Evolutionary conservation across 2,113 vertebrate species (phyloP).

Genomic region (Thalassarche chlororhynchos): DNA sequence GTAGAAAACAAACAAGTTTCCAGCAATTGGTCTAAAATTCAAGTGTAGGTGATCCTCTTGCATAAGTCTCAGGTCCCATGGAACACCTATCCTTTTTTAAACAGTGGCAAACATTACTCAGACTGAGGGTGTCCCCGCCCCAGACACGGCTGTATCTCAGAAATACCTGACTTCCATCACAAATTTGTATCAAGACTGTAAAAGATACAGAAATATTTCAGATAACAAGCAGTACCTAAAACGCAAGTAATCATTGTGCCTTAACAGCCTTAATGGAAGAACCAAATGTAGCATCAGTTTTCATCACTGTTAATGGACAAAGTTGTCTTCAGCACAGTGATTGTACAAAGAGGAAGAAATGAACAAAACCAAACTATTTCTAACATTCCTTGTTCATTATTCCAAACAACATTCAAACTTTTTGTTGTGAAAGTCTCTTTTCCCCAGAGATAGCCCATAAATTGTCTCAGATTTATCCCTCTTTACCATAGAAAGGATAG

Average conservation of each 20-base stretch:
- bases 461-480: conserved; percentile 58
- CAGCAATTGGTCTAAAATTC: not conserved
- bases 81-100: not conserved
- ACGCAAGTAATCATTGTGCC: not conserved
- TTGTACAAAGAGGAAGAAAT: not conserved
- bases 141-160: not conserved
- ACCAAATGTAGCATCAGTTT: not conserved
- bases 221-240: not conserved
- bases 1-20: not conserved
- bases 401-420: not conserved
- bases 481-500: conserved; percentile 67
- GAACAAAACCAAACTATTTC: not conserved
- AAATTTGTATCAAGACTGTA: not conserved
- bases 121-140: no score
- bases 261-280: not conserved
- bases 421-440: conserved; percentile 38
- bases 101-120: not conserved
- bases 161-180: not conserved
- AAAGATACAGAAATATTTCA: not conserved
- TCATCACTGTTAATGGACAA: not conserved
- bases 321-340: not conserved
- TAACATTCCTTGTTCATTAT: not conserved
- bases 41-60: not conserved
- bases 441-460: conserved; percentile 55
- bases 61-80: not conserved